These are phyloP conservation scores for Xestia xanthographa DNA, from an alignment of 2,888 invertebrate genomes.

Conservation along the genomic window DNA sequence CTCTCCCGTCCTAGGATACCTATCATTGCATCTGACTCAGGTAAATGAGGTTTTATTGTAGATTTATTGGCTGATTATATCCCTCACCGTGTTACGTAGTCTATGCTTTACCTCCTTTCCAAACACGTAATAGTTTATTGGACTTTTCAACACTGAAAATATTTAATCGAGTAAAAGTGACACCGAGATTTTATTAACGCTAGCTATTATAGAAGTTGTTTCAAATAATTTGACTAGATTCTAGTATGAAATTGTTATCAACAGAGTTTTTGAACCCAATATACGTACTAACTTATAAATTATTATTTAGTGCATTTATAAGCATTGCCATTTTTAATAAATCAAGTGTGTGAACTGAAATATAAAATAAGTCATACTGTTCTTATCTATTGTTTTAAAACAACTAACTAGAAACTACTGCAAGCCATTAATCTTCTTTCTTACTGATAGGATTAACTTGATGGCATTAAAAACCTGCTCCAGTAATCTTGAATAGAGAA, in stretches of 20 bases:
- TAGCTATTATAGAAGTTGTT: background rate
- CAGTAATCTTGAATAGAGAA: conserved; percentile 67
- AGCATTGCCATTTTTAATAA: background rate
- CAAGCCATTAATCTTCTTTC: conserved; percentile 47
- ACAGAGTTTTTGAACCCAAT: too few species aligned
- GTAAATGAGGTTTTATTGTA: conserved; percentile 41
- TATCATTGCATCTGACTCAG: conserved; percentile 25
- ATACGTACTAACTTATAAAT: too few species aligned
- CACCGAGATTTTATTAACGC: background rate
- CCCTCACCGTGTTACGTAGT: conserved; percentile 34
- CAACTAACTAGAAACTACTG: conserved; percentile 41
- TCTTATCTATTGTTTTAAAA: conserved; percentile 40
- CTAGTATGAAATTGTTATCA: background rate
- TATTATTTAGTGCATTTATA: background rate
- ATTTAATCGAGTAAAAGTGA: conserved; percentile 3
- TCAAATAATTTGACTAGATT: background rate
- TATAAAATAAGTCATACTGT: conserved; percentile 1
- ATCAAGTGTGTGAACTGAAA: background rate
- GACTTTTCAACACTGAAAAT: conserved; percentile 27
- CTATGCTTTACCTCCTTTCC: conserved; percentile 53
- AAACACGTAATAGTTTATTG: conserved; percentile 62
- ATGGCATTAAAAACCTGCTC: conserved; percentile 66
- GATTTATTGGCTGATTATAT: conserved; percentile 49
- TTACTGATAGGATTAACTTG: conserved; percentile 63
- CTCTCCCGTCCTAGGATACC: background rate